These are phyloP conservation scores for Cephalotes varians DNA, from an alignment of 2,888 invertebrate species.

Conservation along the genomic window DNA sequence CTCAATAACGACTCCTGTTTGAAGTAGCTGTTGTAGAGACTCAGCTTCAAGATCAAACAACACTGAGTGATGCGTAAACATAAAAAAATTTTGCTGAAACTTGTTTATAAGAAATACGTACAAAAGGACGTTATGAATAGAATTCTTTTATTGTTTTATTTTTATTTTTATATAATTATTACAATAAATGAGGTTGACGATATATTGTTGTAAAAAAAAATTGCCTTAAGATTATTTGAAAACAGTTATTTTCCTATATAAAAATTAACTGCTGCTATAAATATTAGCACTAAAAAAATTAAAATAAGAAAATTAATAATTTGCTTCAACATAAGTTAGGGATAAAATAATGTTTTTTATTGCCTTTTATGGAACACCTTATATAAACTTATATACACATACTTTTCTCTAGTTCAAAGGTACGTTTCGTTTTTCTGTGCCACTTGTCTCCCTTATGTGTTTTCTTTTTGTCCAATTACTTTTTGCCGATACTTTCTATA, in stretches of 20 bases:
- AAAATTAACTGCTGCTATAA: background rate
- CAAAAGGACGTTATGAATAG: background rate
- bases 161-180: background rate
- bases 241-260: background rate
- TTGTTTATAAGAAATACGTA: background rate
- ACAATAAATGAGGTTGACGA: background rate
- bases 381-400: constrained; percentile 37
- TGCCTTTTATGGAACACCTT: background rate
- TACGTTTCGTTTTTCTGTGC: constrained; percentile 46
- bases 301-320: background rate
- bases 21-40: background rate
- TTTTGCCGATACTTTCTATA: constrained; percentile 49
- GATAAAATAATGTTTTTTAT: background rate
- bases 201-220: background rate
- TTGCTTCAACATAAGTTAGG: background rate
- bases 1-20: constrained; percentile 10
- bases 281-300: background rate
- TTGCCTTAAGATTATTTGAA: background rate
- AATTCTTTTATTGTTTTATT: background rate
- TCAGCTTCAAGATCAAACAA: constrained; percentile 24
- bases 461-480: constrained; percentile 57
- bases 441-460: constrained; percentile 30
- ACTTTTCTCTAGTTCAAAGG: constrained; percentile 4
- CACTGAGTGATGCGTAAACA: constrained; percentile 14
- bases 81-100: background rate